phyloP scores from a whole-genome alignment of 2,113 vertebrate species.

The Leucopsar rothschildi region DNA sequence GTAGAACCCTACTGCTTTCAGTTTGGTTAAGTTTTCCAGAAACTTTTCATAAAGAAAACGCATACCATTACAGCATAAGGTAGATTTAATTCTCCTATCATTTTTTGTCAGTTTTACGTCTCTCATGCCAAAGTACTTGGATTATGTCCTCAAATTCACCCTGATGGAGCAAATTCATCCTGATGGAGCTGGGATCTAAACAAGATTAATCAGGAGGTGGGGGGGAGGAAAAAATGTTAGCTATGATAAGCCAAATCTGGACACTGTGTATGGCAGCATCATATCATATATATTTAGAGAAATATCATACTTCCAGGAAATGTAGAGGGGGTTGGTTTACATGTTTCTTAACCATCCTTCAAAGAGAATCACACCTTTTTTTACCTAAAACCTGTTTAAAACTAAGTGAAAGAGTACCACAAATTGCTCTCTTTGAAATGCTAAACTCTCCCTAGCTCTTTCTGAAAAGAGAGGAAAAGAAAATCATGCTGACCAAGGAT shows the following conservation, averaged over 20 bases:
- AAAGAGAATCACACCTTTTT: neutral
- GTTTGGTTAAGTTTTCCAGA: neutral
- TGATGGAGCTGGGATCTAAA: neutral
- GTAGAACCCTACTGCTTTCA: constrained; percentile 8
- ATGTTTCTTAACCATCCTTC: neutral
- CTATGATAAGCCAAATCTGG: neutral
- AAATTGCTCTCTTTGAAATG: neutral
- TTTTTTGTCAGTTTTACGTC: neutral
- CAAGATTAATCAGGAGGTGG: neutral
- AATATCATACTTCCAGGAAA: neutral
- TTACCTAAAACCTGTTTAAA: neutral
- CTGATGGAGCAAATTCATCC: neutral
- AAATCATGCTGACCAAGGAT: neutral
- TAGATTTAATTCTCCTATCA: neutral
- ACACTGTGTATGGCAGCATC: neutral
- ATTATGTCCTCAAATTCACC: neutral
- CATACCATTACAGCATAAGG: neutral
- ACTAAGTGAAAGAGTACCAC: neutral
- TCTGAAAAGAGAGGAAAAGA: neutral
- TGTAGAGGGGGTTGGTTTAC: neutral
- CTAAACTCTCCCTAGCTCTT: neutral
- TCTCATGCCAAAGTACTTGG: neutral
- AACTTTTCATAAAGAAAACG: neutral
- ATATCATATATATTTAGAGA: neutral
- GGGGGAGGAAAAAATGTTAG: neutral